These are phyloP conservation scores for Ooceraea biroi DNA, from an alignment of 1,140 invertebrate genomes.

Conservation along the genomic window DNA sequence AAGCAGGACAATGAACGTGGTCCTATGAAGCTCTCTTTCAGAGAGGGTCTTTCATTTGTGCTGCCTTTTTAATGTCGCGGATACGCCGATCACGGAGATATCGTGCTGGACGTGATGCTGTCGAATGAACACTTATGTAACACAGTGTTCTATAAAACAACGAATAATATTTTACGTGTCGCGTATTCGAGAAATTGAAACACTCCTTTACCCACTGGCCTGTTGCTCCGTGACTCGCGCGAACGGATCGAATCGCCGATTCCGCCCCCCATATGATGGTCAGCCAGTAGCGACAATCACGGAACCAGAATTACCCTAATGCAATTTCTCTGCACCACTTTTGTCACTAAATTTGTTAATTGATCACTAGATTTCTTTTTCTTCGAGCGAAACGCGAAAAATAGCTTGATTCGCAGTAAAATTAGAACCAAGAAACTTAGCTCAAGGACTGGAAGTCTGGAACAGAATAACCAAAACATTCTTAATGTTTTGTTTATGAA, in stretches of 20 bases:
- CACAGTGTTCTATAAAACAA: background rate
- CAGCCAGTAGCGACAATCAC: background rate
- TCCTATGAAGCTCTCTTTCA: background rate
- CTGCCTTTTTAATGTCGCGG: background rate
- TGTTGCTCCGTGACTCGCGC: constrained; percentile 17
- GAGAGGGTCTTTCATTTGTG: background rate
- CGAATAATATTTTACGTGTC: background rate
- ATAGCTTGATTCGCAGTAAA: too few relatives aligned
- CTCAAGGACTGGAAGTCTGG: too few relatives aligned
- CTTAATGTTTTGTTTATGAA: too few relatives aligned
- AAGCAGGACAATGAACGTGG: background rate
- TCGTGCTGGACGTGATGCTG: background rate
- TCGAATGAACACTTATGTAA: too few relatives aligned
- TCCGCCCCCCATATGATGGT: constrained; percentile 64
- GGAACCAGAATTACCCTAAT: background rate
- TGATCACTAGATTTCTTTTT: too few relatives aligned
- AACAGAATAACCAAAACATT: too few relatives aligned
- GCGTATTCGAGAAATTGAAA: background rate
- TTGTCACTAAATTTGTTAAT: too few relatives aligned
- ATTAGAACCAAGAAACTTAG: too few relatives aligned
- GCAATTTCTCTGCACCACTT: too few relatives aligned
- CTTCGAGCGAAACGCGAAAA: too few relatives aligned
- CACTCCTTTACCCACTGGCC: background rate
- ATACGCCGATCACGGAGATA: background rate
- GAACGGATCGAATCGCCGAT: constrained; percentile 68